phyloP scores from a whole-genome alignment of 2,797 vertebrate species.

The Gouania willdenowi region DNA sequence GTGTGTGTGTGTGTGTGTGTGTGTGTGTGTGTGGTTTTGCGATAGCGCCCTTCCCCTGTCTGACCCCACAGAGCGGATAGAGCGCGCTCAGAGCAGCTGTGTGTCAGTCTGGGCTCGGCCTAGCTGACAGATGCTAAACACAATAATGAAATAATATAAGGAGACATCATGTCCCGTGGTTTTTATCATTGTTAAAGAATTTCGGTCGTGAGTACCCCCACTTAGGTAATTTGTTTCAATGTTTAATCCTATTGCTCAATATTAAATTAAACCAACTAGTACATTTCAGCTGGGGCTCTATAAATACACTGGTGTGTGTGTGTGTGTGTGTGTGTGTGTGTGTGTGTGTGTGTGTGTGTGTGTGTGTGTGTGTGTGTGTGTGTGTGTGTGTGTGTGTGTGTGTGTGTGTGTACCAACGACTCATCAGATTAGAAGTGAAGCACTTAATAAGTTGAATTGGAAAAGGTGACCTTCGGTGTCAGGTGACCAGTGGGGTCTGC shows the following conservation, averaged over 20 bases:
- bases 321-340: constrained; percentile 62
- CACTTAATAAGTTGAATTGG: constrained; percentile 78
- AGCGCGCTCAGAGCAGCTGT: constrained; percentile 61
- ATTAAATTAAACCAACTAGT: constrained; percentile 84
- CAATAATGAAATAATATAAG: constrained; percentile 76
- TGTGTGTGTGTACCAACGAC: no score
- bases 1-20: no score
- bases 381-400: constrained; percentile 64
- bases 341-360: constrained; percentile 26
- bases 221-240: constrained; percentile 84
- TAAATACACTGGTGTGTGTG: constrained; percentile 80
- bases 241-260: constrained; percentile 81
- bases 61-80: constrained; percentile 39
- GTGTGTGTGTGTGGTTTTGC: constrained; percentile 15
- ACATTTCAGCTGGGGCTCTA: constrained; percentile 77
- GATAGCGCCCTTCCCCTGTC: constrained; percentile 37
- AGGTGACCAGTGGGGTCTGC: constrained; percentile 68
- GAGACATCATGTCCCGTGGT: constrained; percentile 80
- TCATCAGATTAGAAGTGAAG: constrained; percentile 79
- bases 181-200: constrained; percentile 84
- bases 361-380: constrained; percentile 49
- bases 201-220: constrained; percentile 75
- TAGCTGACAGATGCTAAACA: constrained; percentile 75
- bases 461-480: constrained; percentile 77
- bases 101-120: constrained; percentile 62